A percentile compares a stretch with the other conserved stretches of the same genome.
Conservation (phyloP, 2,888 invertebrate species). For the Stenodera caucasica region DNA sequence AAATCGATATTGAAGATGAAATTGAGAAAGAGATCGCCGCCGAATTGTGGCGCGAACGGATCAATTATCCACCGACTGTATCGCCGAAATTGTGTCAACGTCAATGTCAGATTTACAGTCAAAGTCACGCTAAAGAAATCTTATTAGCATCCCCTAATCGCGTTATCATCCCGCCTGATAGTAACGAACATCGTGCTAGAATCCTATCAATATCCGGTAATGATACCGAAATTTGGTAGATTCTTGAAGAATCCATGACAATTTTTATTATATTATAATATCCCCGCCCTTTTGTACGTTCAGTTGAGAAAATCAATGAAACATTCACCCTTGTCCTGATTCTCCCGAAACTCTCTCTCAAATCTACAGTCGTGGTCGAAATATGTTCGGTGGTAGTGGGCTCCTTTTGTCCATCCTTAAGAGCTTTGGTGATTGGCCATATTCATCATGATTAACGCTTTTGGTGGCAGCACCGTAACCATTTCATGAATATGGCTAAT, state of each 20-base stretch:
- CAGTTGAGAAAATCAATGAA: constrained; percentile 42
- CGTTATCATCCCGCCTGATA: constrained; percentile 66
- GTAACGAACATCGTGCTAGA: constrained; percentile 65
- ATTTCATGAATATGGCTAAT: constrained; percentile 47
- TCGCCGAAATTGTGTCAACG: constrained; percentile 60
- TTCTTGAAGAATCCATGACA: constrained; percentile 14
- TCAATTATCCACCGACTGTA: constrained; percentile 70
- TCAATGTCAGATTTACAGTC: constrained; percentile 49
- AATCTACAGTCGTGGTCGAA: constrained; percentile 24
- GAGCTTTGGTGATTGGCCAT: constrained; percentile 51
- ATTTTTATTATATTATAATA: neutral
- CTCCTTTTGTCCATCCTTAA: constrained; percentile 31
- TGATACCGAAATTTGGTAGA: constrained; percentile 78
- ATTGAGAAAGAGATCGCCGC: constrained; percentile 64
- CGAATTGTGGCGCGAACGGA: constrained; percentile 67
- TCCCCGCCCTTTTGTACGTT: constrained; percentile 10
- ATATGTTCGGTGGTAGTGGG: constrained; percentile 47
- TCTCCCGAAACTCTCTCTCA: neutral
- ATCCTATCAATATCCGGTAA: constrained; percentile 66
- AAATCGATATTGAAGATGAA: constrained; percentile 45
- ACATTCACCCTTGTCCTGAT: constrained; percentile 36
- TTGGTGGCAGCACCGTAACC: constrained; percentile 43
- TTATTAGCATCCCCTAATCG: constrained; percentile 62
- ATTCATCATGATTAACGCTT: constrained; percentile 41
- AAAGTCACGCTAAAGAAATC: constrained; percentile 53